Conservation (phyloP, 35 echinoderm and acorn worm genomes). For the Holothuria glaberrima region DNA sequence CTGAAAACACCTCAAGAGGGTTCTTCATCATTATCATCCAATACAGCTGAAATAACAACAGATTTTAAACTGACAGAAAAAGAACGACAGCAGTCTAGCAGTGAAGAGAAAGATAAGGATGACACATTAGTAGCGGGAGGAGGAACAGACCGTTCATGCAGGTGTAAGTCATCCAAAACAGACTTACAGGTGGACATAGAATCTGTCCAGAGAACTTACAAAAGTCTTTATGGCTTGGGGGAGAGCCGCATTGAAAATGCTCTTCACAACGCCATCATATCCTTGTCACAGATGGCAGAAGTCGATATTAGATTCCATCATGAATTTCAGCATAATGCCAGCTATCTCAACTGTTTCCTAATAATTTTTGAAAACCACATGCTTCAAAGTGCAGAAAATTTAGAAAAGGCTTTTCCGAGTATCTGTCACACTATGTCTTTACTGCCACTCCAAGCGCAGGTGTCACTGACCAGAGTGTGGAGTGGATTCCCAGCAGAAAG, state of each 20-base stretch:
- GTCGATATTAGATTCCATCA: slow-evolving; percentile 75
- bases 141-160: slow-evolving; percentile 1
- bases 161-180: slow-evolving; percentile 37
- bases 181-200: slow-evolving; percentile 80
- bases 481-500: slow-evolving; percentile 65
- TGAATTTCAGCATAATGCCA: slow-evolving; percentile 65
- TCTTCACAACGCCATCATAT: slow-evolving; percentile 84
- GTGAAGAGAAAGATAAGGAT: slow-evolving; percentile 62
- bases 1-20: slow-evolving; percentile 45
- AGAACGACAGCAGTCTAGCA: slow-evolving; percentile 42
- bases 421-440: slow-evolving; percentile 80
- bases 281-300: slow-evolving; percentile 74
- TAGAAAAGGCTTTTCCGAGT: slow-evolving; percentile 82
- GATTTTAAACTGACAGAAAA: slow-evolving; percentile 58
- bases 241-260: slow-evolving; percentile 81
- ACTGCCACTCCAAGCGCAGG: slow-evolving; percentile 78
- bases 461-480: slow-evolving; percentile 71
- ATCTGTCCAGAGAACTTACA: slow-evolving; percentile 82
- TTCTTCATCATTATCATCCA: not conserved
- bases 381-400: slow-evolving; percentile 87
- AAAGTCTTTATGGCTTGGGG: slow-evolving; percentile 61
- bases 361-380: slow-evolving; percentile 93
- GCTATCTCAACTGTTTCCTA: slow-evolving; percentile 80
- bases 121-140: not conserved
- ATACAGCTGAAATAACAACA: slow-evolving; percentile 1